Conservation (phyloP, 1,140 invertebrate genomes). For the Uloborus diversus region DNA sequence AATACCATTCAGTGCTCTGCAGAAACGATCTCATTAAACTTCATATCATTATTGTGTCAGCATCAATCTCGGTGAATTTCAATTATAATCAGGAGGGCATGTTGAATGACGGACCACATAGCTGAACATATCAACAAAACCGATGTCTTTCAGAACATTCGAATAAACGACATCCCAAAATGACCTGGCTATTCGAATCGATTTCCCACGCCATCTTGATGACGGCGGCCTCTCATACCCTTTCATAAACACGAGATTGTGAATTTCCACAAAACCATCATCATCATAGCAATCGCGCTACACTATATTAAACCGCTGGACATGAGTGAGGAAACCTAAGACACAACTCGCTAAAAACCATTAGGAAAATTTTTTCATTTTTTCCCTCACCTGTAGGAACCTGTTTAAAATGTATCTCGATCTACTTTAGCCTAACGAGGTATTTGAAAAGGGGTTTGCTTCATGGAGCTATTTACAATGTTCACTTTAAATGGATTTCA, state of each 20-base stretch:
- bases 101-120: too few relatives aligned
- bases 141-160: too few relatives aligned
- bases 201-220: slow-evolving; percentile 20
- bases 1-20: too few relatives aligned
- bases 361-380: slow-evolving; percentile 7
- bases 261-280: slow-evolving; percentile 5
- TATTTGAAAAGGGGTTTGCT: not conserved
- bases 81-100: too few relatives aligned
- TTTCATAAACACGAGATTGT: slow-evolving; percentile 27
- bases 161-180: too few relatives aligned
- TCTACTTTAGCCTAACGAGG: not conserved
- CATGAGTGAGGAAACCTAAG: slow-evolving; percentile 23
- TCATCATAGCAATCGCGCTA: slow-evolving; percentile 12
- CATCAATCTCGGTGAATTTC: too few relatives aligned
- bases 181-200: not conserved
- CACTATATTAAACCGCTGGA: slow-evolving; percentile 18
- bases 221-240: slow-evolving; percentile 5
- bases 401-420: slow-evolving; percentile 13
- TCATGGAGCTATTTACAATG: not conserved
- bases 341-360: slow-evolving; percentile 1
- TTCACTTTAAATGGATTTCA: slow-evolving; percentile 3
- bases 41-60: too few relatives aligned
- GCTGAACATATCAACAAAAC: too few relatives aligned
- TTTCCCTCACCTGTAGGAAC: not conserved
- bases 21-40: too few relatives aligned